Conservation (phyloP, 2,888 invertebrate species). For the Mythimna ferrago region DNA sequence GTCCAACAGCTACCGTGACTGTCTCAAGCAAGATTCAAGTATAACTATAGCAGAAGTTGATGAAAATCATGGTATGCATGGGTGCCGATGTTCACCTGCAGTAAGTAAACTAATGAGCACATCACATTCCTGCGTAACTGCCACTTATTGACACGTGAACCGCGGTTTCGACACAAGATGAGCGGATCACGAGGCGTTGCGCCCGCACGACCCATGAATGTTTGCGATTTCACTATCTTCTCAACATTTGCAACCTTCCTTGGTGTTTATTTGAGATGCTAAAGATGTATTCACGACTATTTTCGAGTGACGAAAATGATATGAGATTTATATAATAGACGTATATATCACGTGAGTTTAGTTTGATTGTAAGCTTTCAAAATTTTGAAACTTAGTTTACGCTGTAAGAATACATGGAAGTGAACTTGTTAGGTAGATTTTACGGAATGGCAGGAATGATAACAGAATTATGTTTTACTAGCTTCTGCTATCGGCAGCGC, state of each 20-base stretch:
- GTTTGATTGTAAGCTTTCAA: background rate
- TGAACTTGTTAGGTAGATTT: background rate
- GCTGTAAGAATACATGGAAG: background rate
- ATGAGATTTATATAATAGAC: slow-evolving; percentile 27
- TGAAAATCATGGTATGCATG: slow-evolving; percentile 9
- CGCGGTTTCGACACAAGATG: slow-evolving; percentile 62
- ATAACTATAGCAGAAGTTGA: background rate
- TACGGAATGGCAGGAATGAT: background rate
- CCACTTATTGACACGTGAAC: slow-evolving; percentile 52
- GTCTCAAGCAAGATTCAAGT: background rate
- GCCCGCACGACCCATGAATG: slow-evolving; percentile 66
- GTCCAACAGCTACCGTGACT: background rate
- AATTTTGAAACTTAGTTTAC: background rate
- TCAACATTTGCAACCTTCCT: slow-evolving; percentile 62
- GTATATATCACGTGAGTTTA: slow-evolving; percentile 8
- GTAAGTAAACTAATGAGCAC: slow-evolving; percentile 36
- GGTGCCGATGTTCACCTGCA: slow-evolving; percentile 15
- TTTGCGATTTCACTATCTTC: slow-evolving; percentile 82
- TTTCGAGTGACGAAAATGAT: slow-evolving; percentile 36
- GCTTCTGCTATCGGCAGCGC: too few relatives aligned
- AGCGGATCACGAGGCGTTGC: slow-evolving; percentile 75
- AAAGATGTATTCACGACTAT: slow-evolving; percentile 57
- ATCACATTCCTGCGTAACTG: slow-evolving; percentile 52
- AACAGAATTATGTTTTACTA: too few relatives aligned
- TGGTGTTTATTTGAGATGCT: slow-evolving; percentile 51